Conservation (phyloP, 2,113 vertebrate species). For the Leptobrachium leishanense region DNA sequence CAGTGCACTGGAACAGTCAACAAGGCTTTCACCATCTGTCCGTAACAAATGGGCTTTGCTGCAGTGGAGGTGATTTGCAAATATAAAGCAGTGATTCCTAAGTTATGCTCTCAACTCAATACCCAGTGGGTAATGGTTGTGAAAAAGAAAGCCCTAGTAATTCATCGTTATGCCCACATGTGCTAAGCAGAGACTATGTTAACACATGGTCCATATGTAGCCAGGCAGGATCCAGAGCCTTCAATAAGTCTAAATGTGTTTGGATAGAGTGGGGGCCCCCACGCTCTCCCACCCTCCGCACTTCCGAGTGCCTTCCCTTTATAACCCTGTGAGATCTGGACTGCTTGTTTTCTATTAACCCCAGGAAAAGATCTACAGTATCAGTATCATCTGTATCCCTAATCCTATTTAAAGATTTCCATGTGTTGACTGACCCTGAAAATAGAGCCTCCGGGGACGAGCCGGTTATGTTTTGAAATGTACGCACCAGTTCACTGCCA, state of each 20-base stretch:
- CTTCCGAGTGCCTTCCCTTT: background rate
- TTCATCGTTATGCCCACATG: slow-evolving; percentile 8
- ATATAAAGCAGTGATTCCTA: background rate
- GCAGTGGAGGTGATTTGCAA: background rate
- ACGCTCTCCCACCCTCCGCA: background rate
- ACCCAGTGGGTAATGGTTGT: background rate
- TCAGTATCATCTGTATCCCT: background rate
- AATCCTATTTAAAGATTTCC: background rate
- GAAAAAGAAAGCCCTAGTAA: background rate
- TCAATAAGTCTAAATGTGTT: background rate
- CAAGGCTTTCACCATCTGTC: background rate
- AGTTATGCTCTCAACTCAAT: background rate
- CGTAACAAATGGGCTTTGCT: background rate
- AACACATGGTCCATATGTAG: background rate
- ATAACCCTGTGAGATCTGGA: background rate
- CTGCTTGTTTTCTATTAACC: slow-evolving; percentile 24
- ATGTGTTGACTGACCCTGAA: background rate
- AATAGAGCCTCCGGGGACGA: background rate
- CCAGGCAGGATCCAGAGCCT: background rate
- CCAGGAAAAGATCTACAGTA: slow-evolving; percentile 6
- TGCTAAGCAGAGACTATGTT: background rate
- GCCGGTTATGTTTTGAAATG: background rate
- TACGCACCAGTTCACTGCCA: background rate
- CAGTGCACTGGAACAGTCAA: too few species aligned
- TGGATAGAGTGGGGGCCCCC: background rate